Evolutionary conservation across 2,888 invertebrate species (phyloP).

Genomic region (Meloe dianella): DNA sequence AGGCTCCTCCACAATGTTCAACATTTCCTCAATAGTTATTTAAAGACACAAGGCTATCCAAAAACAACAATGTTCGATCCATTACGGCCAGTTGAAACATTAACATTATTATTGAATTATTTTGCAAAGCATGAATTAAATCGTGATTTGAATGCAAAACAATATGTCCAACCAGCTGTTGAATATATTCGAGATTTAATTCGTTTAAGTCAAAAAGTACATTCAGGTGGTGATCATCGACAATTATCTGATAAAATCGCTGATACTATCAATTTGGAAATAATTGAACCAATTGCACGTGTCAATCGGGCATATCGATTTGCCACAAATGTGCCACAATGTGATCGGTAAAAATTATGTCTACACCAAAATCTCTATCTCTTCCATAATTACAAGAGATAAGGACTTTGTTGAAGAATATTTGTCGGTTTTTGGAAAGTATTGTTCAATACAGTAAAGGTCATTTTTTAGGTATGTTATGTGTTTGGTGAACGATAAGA

Average conservation of each 20-base stretch:
- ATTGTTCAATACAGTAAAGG: neutral
- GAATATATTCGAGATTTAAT: constrained; percentile 75
- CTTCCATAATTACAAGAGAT: too few relatives aligned
- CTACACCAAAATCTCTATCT: too few relatives aligned
- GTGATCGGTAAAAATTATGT: constrained; percentile 64
- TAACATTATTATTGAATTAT: constrained; percentile 72
- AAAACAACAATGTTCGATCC: constrained; percentile 73
- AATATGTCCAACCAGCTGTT: constrained; percentile 78
- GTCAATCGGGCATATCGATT: constrained; percentile 83
- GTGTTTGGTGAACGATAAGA: constrained; percentile 76
- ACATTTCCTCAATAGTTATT: constrained; percentile 75
- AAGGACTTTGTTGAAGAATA: too few relatives aligned
- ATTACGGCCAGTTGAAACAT: constrained; percentile 71
- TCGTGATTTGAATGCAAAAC: constrained; percentile 73
- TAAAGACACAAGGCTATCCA: constrained; percentile 78
- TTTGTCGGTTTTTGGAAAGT: too few relatives aligned
- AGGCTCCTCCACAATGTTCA: constrained; percentile 74
- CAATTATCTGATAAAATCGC: constrained; percentile 78
- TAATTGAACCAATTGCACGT: constrained; percentile 82
- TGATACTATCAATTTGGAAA: constrained; percentile 80
- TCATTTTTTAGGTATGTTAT: constrained; percentile 66
- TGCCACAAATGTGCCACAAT: constrained; percentile 70
- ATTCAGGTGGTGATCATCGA: constrained; percentile 70
- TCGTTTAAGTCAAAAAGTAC: constrained; percentile 68
- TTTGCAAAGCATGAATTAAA: constrained; percentile 73